Evolutionary conservation across 2,797 vertebrate species (phyloP).

Genomic region (Coendou prehensilis): DNA sequence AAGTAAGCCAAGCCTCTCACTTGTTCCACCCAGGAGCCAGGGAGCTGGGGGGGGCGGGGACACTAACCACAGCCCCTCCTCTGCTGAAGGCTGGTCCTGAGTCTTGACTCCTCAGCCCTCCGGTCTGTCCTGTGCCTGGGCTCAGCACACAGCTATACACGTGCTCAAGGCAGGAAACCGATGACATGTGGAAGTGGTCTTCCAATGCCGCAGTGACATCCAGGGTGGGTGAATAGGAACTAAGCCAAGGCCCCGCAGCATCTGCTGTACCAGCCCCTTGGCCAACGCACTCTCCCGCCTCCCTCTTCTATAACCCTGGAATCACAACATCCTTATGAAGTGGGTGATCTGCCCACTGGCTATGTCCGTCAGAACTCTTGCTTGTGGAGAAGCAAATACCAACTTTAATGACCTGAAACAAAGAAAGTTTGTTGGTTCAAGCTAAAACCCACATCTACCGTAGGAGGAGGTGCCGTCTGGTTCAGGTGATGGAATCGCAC

Average conservation of each 20-base stretch:
- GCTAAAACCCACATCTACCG: not conserved
- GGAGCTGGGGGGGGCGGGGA: not conserved
- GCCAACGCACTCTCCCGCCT: not conserved
- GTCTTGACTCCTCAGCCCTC: not conserved
- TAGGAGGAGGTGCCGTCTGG: not conserved
- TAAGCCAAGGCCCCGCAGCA: not conserved
- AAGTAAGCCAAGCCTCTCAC: not conserved
- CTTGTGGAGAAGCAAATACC: not conserved
- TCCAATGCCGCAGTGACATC: not conserved
- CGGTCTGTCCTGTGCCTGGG: not conserved
- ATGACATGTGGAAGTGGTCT: accelerated
- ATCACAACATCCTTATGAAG: not conserved
- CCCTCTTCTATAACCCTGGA: not conserved
- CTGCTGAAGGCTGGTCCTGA: no score
- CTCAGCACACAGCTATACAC: not conserved
- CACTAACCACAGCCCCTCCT: accelerated
- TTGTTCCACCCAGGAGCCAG: not conserved
- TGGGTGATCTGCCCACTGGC: not conserved
- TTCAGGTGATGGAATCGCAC: not conserved
- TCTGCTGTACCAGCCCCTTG: no score
- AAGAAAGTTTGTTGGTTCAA: not conserved
- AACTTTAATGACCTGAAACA: not conserved
- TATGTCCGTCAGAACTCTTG: not conserved
- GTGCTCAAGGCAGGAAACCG: not conserved
- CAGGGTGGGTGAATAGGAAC: not conserved